Percentiles rank a stretch among this genome's conserved stretches.
Conservation (phyloP, 2,888 invertebrate genomes). For the Nephrocerus scutellatus region DNA sequence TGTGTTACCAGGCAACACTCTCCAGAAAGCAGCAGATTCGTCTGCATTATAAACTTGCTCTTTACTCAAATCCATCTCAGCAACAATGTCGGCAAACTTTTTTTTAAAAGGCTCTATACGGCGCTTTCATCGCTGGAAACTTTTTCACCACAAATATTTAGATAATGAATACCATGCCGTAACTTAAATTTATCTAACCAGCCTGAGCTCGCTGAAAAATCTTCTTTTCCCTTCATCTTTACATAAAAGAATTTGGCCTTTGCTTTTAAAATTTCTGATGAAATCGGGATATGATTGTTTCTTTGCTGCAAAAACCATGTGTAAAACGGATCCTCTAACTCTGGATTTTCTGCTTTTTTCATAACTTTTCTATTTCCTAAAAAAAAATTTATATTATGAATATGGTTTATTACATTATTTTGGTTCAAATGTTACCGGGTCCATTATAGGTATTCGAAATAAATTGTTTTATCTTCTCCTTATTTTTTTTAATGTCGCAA, state of each 20-base stretch:
- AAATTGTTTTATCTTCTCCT: conserved; percentile 8
- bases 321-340: conserved; percentile 22
- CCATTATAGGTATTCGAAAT: conserved; percentile 7
- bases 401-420: conserved; percentile 6
- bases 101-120: conserved; percentile 12
- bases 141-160: conserved; percentile 19
- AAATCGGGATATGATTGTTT: conserved; percentile 18
- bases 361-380: conserved; percentile 21
- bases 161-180: conserved; percentile 14
- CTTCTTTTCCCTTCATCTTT: conserved; percentile 18
- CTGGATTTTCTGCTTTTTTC: conserved; percentile 19
- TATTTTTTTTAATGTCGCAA: conserved; percentile 6
- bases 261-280: conserved; percentile 19
- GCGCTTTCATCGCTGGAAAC: conserved; percentile 10
- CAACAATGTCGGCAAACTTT: conserved; percentile 10
- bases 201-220: conserved; percentile 17
- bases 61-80: conserved; percentile 14
- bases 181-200: conserved; percentile 20
- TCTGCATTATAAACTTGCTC: conserved; percentile 25
- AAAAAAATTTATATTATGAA: conserved; percentile 4
- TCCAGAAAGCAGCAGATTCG: conserved; percentile 25
- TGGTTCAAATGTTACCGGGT: conserved; percentile 9
- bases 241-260: conserved; percentile 22
- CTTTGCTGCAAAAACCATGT: conserved; percentile 24
- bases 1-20: conserved; percentile 21